A percentile compares a stretch with the other conserved stretches of the same genome.
Evolutionary conservation across 2,113 vertebrate genomes (phyloP).

Genomic region (Lota lota): DNA sequence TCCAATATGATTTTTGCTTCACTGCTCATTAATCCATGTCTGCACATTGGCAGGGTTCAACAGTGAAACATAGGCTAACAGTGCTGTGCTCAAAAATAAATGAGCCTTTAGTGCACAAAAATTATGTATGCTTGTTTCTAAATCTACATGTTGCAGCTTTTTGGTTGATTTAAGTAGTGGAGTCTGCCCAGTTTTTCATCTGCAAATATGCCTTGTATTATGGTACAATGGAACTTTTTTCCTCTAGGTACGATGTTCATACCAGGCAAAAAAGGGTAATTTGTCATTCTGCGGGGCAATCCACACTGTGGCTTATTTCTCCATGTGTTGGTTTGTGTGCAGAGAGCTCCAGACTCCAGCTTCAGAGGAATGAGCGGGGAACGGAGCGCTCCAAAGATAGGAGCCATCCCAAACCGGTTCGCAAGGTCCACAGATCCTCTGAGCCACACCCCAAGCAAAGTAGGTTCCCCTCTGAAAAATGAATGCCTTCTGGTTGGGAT

Average conservation of each 20-base stretch:
- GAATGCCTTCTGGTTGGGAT: neutral
- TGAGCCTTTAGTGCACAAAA: neutral
- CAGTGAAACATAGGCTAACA: too few relatives aligned
- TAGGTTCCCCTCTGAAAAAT: constrained; percentile 50
- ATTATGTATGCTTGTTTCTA: neutral
- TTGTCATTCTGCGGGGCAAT: neutral
- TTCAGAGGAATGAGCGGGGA: constrained; percentile 67
- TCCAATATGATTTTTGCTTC: too few relatives aligned
- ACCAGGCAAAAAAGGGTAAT: neutral
- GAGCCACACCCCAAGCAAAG: constrained; percentile 82
- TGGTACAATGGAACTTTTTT: too few relatives aligned
- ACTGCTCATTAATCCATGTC: too few relatives aligned
- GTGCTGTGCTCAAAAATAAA: too few relatives aligned
- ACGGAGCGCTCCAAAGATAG: constrained; percentile 77
- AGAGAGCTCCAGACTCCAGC: constrained; percentile 60
- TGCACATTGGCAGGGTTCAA: too few relatives aligned
- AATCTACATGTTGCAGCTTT: neutral
- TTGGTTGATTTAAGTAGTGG: neutral
- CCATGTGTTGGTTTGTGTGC: constrained; percentile 10
- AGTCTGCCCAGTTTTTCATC: neutral
- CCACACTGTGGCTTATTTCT: neutral
- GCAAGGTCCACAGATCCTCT: constrained; percentile 84
- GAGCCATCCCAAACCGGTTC: constrained; percentile 77
- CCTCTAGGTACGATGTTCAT: too few relatives aligned
- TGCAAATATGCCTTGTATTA: neutral